Evolutionary conservation across 2,113 vertebrate species (phyloP), one percentile per base, ranked within the genome.

Genomic region (Mungos mungo): DNA sequence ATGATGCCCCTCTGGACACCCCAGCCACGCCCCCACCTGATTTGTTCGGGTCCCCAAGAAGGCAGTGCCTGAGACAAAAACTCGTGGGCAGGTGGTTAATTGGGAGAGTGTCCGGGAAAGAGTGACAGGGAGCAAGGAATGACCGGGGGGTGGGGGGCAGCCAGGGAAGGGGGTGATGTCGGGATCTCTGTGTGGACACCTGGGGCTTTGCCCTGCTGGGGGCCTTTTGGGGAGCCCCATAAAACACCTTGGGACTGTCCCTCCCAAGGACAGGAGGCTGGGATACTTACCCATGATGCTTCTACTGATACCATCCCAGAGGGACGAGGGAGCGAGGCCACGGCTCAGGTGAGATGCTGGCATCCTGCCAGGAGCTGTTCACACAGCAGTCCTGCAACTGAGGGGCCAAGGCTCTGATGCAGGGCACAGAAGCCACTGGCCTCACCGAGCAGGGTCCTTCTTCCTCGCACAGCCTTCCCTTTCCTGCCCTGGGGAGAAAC

Each of bases 371-470:
- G 9, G 33, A 31, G 25, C 54, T 7, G 19, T 54, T 45, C 71
- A 54, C 60, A 16, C 12, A 38, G 25, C 33, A 15, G 35, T 7
- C 31, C 71, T 29, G 5, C 65, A n/a, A 16, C 33, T 71, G 18
- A 54, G 66, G 25, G 15, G 14, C 8, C 18, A 35, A 15, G 33
- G 33, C 19, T 31, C 16, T 21, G 47, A 65, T 9, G 1, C 12
- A 0, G 13, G 27, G 13, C 54, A 66, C 41, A 66, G 41, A 19
- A 19, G 33, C 18, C 13, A 9, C 29, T 35, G 29, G 18, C 60
- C 66, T 2, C 72, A 3, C 19, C 57, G 23, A 33, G 33, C 0
- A 0, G 15, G 0, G 15, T 4, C 33, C 41, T 9, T 19, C 14
- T 33, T 74, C 85, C 85, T 33, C 3, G 10, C 18, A 33, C 35